Base-by-base conservation (phyloP, 2,797 vertebrate genomes). In the Sebastes reedi region DNA sequence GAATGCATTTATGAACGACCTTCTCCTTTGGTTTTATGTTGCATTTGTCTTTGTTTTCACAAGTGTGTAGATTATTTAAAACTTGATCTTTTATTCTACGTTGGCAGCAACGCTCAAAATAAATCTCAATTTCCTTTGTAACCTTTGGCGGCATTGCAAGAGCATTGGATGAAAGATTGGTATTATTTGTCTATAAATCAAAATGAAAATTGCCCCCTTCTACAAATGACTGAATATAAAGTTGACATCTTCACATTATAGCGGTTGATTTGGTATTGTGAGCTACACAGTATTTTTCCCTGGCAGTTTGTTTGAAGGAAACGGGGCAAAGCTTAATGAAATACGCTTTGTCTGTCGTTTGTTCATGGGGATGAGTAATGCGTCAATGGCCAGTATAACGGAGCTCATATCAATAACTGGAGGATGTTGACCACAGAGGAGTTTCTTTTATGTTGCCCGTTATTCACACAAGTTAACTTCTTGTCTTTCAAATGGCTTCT, bases 161-260 rank as follows among this genome's bases (percentile, higher is more conserved):
- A 95, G 82, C 88, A 84, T 68, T 69, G 86, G 90, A 95, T 96
- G 92, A 96, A 96, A 96, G 95, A 96, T 95, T 94, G 92, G 77
- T 80, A 86, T 93, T 94, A 88, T 94, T 88, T 87, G 87, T 93
- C 91, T 84, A 94, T 97, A 95, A 96, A 97, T 97, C 96, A 91
- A 95, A 92, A 94, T 90, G 91, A 95, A 96, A 94, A 96, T 79
- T 82, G 93, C 92, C 94, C 84, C 92, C 93, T 94, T 91, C 89
- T 91, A 92, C 86, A 95, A 95, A 96, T 92, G 91, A 84, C 79
- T 92, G 91, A 96, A 89, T 94, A 92, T 95, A 96, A 93, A 89
- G 83, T 84, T 96, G 94, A 95, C 94, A 94, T 94, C 92, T 92
- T 79, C 90, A 70, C 93, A 92, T 96, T 95, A 96, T 92, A 87